Evolutionary conservation across 2,888 invertebrate species (phyloP), one percentile per base, ranked within the genome.

Genomic region (Suillia variegata): DNA sequence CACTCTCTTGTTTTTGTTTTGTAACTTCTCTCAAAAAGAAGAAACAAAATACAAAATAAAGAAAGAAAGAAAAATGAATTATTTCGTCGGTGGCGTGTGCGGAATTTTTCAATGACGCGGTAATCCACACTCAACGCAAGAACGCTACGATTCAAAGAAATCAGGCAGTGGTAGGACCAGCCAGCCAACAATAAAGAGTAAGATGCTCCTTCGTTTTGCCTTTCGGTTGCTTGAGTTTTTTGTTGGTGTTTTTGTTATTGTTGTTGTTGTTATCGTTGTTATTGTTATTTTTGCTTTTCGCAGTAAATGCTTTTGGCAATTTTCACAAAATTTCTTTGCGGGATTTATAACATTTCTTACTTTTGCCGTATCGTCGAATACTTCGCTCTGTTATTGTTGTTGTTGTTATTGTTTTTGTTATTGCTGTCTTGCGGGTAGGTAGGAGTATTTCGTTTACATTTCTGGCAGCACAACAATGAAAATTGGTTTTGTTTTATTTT

Each of bases 381-480:
- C 62, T n/a, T n/a, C n/a, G n/a, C n/a, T n/a, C n/a, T n/a, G n/a
- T n/a, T n/a, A n/a, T n/a, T n/a, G n/a, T 63, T 65, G 54, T 62
- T 63, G 62, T 68, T 62, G 53, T 26, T 47, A 13, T 38, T 50
- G 18, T 31, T 42, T 42, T 15, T 53, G 13, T 13, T 22, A 38
- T 20, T 15, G 26, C 18, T 33, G 17, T 10, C 26, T 10, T 26
- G 5, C 26, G 26, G 6, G 6, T 26, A 26, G 10, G 26, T 26
- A 26, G 26, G 26, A 26, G 26, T 10, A n/a, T n/a, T n/a, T n/a
- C n/a, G n/a, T n/a, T n/a, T n/a, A n/a, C n/a, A n/a, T n/a, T n/a
- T n/a, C 54, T 58, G 56, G 64, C 59, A 64, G 67, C 75, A 73
- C 70, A 72, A 67, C 72, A 72, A 72, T 75, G 72, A 71, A 75